These are phyloP conservation scores for Sander lucioperca DNA, from an alignment of 2,113 vertebrate genomes.

Conservation along the genomic window DNA sequence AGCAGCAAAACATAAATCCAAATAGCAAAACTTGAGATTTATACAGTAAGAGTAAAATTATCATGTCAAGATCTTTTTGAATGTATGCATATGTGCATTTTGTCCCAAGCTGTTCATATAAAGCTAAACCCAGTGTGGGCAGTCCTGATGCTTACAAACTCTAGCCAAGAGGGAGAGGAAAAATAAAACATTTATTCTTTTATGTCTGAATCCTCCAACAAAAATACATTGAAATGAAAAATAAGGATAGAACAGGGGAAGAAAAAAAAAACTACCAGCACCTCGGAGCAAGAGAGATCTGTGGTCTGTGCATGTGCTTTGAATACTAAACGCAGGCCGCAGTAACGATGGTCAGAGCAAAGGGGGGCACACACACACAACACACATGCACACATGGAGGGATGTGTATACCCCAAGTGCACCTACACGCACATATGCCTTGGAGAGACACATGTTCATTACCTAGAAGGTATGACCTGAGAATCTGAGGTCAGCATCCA, in stretches of 20 bases:
- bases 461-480: conserved; percentile 24
- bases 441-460: conserved; percentile 19
- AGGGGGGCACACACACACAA: neutral
- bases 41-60: neutral
- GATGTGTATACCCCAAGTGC: neutral
- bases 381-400: conserved; percentile 11
- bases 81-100: conserved; percentile 28
- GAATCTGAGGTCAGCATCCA: conserved; percentile 27
- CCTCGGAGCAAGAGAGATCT: conserved; percentile 43
- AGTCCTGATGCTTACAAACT: conserved; percentile 31
- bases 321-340: conserved; percentile 39
- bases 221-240: conserved; percentile 44
- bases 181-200: conserved; percentile 44
- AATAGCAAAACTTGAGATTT: neutral
- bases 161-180: conserved; percentile 21
- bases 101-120: conserved; percentile 7
- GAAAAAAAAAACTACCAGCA: neutral
- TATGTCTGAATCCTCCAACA: conserved; percentile 41
- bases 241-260: conserved; percentile 14
- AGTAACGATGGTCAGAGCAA: conserved; percentile 15
- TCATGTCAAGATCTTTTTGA: conserved; percentile 10
- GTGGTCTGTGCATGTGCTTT: conserved; percentile 41
- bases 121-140: conserved; percentile 36
- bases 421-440: neutral
- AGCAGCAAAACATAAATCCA: conserved; percentile 6